Conservation (phyloP, 2,113 vertebrate genomes). For the Myotis davidii region DNA sequence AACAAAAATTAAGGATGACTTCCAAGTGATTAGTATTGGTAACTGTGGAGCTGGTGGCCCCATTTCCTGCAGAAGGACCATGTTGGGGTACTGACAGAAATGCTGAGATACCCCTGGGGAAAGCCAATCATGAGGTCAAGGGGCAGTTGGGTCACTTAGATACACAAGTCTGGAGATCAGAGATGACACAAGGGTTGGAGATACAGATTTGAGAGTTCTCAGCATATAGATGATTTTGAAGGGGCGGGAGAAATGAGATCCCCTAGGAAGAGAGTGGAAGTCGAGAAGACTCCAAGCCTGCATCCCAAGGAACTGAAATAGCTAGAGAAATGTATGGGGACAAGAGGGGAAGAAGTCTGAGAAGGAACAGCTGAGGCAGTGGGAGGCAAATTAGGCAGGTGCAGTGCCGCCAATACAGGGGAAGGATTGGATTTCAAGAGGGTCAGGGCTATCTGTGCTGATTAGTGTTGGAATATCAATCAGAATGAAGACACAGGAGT, state of each 20-base stretch:
- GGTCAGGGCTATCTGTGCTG: neutral
- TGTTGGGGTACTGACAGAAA: neutral
- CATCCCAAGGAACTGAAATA: too few species aligned
- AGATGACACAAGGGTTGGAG: neutral
- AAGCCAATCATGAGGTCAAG: neutral
- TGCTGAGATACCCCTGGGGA: neutral
- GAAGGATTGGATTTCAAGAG: neutral
- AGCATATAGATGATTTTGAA: neutral
- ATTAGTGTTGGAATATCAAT: neutral
- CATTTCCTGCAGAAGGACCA: neutral
- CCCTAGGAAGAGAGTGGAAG: neutral
- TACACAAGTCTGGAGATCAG: neutral
- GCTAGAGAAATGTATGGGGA: neutral
- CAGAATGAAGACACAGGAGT: neutral
- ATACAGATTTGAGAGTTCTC: neutral
- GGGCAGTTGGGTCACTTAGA: neutral
- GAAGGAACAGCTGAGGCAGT: neutral
- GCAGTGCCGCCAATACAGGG: fast-evolving
- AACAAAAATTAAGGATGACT: neutral
- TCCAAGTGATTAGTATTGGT: neutral
- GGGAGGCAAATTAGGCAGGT: neutral
- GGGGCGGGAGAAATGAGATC: too few species aligned
- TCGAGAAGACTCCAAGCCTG: neutral
- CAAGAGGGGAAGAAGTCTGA: neutral
- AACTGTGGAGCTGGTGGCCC: neutral